Evolutionary conservation across 2,888 invertebrate genomes (phyloP), one percentile per base, ranked within the genome.

Genomic region (Synergus itoensis): DNA sequence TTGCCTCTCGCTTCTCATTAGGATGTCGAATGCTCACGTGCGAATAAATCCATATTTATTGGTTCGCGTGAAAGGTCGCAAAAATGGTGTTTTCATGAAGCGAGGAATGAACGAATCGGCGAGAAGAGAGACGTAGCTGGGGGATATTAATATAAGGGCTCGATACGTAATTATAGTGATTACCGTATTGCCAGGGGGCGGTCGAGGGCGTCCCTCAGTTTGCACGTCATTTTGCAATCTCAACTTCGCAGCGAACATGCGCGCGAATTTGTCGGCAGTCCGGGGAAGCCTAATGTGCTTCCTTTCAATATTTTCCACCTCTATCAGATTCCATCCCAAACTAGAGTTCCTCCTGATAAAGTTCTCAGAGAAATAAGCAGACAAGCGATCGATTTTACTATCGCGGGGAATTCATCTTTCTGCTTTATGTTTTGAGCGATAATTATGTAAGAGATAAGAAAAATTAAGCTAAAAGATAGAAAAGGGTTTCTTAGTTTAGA

Each of bases 151-250:
- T 91, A 91, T 89, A 91, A 92, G 91, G 92, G 91, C 92, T 90
- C 90, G 91, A 91, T 91, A 89, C 91, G 90, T 91, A 92, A 92
- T 92, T 92, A 92, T 92, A 92, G 92, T 92, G 90, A 92, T 92
- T 92, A 91, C 89, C 90, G 91, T 89, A 92, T 90, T 91, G 91
- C 91, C 92, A 90, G 87, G 89, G 91, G 91, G 91, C 91, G 92
- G 90, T 91, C 90, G 90, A 91, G 90, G 91, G 90, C 92, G 91
- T 91, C 91, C 88, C 90, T 89, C 89, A 91, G 91, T 91, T 92
- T 92, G 91, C 92, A 92, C 92, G 91, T 92, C 91, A 91, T 92
- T 91, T 92, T 89, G 88, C 89, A 91, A 92, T 91, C 90, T 90
- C 89, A 88, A 88, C 90, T 90, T 89, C 86, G 78, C 87, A 86